Evolutionary conservation across 1,140 invertebrate species (phyloP).

Genomic region (Ostrea edulis): DNA sequence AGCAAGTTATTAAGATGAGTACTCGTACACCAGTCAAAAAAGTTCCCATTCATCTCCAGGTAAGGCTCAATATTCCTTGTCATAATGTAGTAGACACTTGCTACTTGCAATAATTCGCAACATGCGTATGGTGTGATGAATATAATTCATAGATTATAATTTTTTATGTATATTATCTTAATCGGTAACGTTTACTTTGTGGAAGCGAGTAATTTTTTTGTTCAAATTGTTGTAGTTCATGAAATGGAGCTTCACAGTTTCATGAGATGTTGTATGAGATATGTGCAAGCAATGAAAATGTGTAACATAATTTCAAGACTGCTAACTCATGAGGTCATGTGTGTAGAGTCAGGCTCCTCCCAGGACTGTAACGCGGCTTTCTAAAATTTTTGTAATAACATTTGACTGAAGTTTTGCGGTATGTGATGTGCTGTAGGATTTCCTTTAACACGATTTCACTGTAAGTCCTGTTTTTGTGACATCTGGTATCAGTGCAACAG

Average conservation of each 20-base stretch:
- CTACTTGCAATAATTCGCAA: neutral
- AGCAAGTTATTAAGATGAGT: conserved; percentile 21
- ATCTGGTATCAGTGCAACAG: conserved; percentile 31
- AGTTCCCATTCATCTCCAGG: conserved; percentile 95
- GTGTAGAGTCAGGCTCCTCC: no score
- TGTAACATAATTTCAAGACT: no score
- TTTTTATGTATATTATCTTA: neutral
- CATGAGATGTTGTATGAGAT: no score
- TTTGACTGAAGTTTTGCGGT: neutral
- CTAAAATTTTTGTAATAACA: no score
- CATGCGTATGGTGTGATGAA: neutral
- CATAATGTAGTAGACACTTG: neutral
- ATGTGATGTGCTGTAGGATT: neutral
- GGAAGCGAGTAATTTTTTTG: no score
- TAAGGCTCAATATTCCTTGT: conserved; percentile 77
- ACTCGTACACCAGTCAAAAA: conserved; percentile 89
- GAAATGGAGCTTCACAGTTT: no score
- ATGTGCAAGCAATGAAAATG: no score
- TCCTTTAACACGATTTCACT: neutral
- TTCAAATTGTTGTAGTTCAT: no score
- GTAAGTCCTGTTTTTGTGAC: neutral
- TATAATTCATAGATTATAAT: conserved; percentile 13
- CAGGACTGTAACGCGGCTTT: no score
- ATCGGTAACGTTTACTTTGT: no score
- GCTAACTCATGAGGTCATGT: no score